phyloP scores from a whole-genome alignment of 2,888 invertebrate species.

The Platycnemis pennipes region DNA sequence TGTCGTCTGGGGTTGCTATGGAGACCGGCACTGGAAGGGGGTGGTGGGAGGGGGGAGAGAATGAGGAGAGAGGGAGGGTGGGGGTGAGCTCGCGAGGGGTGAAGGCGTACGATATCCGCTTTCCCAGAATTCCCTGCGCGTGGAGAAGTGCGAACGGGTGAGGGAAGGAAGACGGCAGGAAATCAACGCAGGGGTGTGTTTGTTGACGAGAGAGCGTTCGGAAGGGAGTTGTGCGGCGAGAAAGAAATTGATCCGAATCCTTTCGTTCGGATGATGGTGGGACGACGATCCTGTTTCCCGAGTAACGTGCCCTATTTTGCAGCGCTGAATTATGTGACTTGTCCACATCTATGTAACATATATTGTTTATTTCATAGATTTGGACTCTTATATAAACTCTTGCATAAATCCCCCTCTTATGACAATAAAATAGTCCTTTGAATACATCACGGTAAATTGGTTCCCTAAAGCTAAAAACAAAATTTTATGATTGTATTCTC shows the following conservation, averaged over 20 bases:
- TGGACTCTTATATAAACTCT: too few relatives aligned
- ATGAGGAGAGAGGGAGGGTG: background rate
- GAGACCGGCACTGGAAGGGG: conserved; percentile 9
- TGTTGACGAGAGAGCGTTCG: background rate
- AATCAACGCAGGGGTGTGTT: background rate
- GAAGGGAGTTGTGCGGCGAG: background rate
- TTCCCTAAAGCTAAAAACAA: too few relatives aligned
- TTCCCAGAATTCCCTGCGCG: background rate
- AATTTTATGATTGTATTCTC: too few relatives aligned
- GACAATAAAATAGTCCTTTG: too few relatives aligned
- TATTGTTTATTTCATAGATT: too few relatives aligned
- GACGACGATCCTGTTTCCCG: too few relatives aligned
- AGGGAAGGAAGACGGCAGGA: background rate
- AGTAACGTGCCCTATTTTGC: too few relatives aligned
- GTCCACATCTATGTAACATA: too few relatives aligned
- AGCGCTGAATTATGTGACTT: too few relatives aligned
- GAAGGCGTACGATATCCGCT: background rate
- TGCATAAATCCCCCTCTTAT: too few relatives aligned
- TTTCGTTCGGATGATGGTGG: background rate
- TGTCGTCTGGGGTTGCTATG: conserved; percentile 51
- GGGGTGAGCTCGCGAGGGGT: background rate
- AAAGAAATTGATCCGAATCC: background rate
- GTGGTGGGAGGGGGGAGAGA: background rate
- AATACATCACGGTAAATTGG: too few relatives aligned
- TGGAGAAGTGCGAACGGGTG: background rate